Evolutionary conservation across 2,113 vertebrate genomes (phyloP).

Genomic region (Dermatemys mawii): DNA sequence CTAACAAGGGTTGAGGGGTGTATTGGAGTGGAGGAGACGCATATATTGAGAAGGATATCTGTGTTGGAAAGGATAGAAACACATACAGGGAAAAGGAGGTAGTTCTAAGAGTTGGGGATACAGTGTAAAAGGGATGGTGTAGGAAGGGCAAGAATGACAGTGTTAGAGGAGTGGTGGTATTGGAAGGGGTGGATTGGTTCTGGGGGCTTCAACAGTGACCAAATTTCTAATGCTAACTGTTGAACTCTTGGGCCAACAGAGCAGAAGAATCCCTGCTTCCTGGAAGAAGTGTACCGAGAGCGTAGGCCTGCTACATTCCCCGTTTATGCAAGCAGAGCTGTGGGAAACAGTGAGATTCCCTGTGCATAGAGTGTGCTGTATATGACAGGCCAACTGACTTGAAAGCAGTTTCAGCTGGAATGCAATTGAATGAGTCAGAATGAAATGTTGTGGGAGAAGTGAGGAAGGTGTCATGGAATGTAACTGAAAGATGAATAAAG

Average conservation of each 20-base stretch:
- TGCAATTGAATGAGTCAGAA: neutral
- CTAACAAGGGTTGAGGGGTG: neutral
- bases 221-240: neutral
- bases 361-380: accelerated
- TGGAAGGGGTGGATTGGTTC: neutral
- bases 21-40: neutral
- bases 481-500: neutral
- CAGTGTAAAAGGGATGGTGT: neutral
- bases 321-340: neutral
- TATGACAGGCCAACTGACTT: neutral
- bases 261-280: neutral
- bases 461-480: neutral
- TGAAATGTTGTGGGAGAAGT: neutral
- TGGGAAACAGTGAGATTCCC: neutral
- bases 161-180: neutral
- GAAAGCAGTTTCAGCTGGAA: neutral
- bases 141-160: neutral
- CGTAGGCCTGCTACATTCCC: neutral
- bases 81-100: neutral
- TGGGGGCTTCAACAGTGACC: neutral
- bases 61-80: neutral
- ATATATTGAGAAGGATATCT: neutral
- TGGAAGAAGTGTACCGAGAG: neutral
- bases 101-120: neutral
- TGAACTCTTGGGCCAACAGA: neutral